A percentile compares a stretch with the other conserved stretches of the same genome.
phyloP scores from a whole-genome alignment of 1,140 invertebrate genomes.

The Eupristina koningsbergeri region DNA sequence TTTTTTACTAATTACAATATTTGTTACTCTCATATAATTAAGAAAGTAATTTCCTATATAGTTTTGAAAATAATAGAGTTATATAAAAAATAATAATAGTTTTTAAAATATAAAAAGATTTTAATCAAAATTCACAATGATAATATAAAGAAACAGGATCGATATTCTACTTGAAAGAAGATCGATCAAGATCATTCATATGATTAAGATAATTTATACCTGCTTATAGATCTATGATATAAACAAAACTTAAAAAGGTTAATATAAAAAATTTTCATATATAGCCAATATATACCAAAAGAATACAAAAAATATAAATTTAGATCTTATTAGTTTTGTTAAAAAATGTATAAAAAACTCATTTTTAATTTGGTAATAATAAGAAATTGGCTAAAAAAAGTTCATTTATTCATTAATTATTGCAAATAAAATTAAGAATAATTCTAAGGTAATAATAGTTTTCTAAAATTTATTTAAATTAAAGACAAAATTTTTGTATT shows the following conservation, averaged over 20 bases:
- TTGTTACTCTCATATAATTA: not conserved
- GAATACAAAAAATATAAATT: not conserved
- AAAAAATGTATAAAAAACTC: not conserved
- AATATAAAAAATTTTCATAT: not conserved
- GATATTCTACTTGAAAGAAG: not conserved
- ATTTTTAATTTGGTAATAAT: no score
- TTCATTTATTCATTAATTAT: no score
- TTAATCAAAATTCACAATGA: not conserved
- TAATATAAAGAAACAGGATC: not conserved
- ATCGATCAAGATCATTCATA: not conserved
- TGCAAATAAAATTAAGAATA: no score
- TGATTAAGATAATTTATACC: constrained; percentile 6
- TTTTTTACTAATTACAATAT: not conserved
- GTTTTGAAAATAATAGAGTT: not conserved
- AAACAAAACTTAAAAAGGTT: not conserved
- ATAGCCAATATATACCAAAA: not conserved
- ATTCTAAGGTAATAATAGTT: no score
- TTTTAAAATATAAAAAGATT: not conserved
- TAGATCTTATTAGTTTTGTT: not conserved
- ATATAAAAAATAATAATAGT: no score
- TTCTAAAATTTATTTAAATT: no score
- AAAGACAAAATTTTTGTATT: no score
- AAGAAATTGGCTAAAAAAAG: no score
- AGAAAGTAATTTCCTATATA: not conserved
- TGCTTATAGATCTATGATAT: not conserved